Evolutionary conservation across 2,113 vertebrate species (phyloP), one percentile per base, ranked within the genome.

Genomic region (Brachirus orientalis): DNA sequence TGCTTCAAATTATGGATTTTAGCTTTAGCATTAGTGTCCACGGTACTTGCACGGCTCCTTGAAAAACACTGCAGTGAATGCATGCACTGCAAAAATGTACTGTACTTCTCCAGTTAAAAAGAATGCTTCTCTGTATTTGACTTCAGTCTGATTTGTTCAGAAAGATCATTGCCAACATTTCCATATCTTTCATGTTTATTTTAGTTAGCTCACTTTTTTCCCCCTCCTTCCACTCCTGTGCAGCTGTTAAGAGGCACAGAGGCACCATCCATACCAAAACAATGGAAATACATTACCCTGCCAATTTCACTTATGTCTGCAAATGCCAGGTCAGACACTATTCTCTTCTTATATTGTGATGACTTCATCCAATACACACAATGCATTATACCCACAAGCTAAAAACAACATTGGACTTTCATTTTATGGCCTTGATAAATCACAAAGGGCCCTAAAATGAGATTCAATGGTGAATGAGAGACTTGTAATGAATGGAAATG

Each of bases 221-320:
- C 6, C 6, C 6, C 48, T 61, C 7, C 19, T 38, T 12, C 35
- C 35, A 22, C 20, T 47, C 17, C 51, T 47, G 14, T 8, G 7
- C 28, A 6, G 17, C 28, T 28, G 43, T 11, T 22, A 20, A 13
- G 33, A 17, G 16, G 38, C 60, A 69, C 60, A 40, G 36, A 63
- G 58, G 51, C 37, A 52, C 50, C 60, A 56, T 51, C 60, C 65
- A 46, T 46, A 56, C 54, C 14, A 52, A 71, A 9, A 52, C 17
- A 47, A 66, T 7, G 2, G 46, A 44, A 36, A 51, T 3, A 33
- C 55, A 51, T 50, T 45, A 17, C 37, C 17, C 53, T 3, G 18
- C 9, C 7, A 1, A 10, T 36, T 38, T 10, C 43, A 28, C 37
- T 43, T n/a, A 20, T 11, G 19, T 45, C 2, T 8, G 18, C 43